Conservation (phyloP, 2,113 vertebrate genomes). For the Nesospiza acunhae region DNA sequence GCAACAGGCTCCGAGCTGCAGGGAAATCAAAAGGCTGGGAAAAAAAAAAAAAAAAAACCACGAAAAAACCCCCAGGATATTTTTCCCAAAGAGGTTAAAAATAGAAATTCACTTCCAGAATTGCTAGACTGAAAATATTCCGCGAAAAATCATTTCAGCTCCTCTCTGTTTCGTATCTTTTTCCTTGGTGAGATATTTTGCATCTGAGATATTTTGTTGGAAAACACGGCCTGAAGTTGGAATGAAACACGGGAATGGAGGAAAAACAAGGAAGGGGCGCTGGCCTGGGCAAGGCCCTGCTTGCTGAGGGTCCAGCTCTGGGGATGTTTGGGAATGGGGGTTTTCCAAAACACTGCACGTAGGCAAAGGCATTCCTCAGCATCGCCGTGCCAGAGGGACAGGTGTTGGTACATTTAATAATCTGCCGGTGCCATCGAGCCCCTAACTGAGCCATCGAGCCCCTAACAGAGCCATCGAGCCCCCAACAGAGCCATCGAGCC, state of each 20-base stretch:
- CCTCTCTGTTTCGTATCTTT: not conserved
- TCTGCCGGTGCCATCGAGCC: accelerated
- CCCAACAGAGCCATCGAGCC: accelerated
- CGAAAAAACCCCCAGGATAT: not conserved
- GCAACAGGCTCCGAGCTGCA: constrained; percentile 27
- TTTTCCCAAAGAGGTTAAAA: not conserved
- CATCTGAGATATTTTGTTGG: not conserved
- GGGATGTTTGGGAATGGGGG: not conserved
- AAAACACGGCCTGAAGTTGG: not conserved
- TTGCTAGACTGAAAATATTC: not conserved
- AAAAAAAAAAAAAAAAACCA: too few relatives aligned
- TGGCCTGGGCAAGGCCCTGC: not conserved
- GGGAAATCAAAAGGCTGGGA: not conserved
- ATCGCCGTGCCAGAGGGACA: accelerated
- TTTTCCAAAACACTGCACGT: not conserved
- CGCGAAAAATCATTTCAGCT: not conserved
- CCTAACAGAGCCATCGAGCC: accelerated
- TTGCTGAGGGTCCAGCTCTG: not conserved
- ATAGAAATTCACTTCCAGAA: not conserved
- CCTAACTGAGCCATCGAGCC: accelerated
- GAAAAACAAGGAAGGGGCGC: not conserved
- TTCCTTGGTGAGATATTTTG: not conserved
- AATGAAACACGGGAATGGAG: accelerated
- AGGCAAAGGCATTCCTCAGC: not conserved
- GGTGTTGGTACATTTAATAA: not conserved